Evolutionary conservation across 2,888 invertebrate genomes (phyloP), one percentile per base, ranked within the genome.

Genomic region (Protodeltote pygarga): DNA sequence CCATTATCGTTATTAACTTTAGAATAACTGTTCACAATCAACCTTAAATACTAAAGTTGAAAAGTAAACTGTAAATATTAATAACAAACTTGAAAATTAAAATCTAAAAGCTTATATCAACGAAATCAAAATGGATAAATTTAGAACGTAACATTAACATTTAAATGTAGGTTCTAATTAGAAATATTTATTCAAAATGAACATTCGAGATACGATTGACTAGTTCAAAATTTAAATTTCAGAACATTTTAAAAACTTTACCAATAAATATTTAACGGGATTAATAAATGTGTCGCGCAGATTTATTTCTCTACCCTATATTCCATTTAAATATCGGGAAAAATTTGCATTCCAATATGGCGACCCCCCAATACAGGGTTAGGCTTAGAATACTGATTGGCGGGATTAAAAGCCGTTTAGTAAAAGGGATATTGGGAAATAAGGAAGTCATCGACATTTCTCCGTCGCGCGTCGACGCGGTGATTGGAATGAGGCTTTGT

Each of bases 311-410:
- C 35, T 27, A 32, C 64, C 37, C 50, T 40, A 37, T 16, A 59
- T 44, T 64, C 42, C 45, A 64, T 64, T 59, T 64, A 60, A 60
- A 60, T 60, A 60, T 60, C 64, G 59, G 65, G 45, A 60, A 59
- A 60, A 60, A 60, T 64, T 60, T 64, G 60, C 59, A 60, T 60
- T 59, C 29, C 59, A 60, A 60, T 60, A 64, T 64, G 45, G 52
- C 52, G 6, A 41, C 17, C 33, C 47, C 40, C 50, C 40, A 19
- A 29, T 19, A 3, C 50, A 31, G 51, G 28, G 39, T 24, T 52
- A 41, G 50, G 68, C 52, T 44, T 46, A 65, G 66, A 71, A 68
- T 68, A 68, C 65, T 65, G 69, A 71, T 68, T 64, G 19, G 19
- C 24, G 17, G 34, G 55, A 62, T 62, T 62, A 55, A 65, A 62